Evolutionary conservation across 2,888 invertebrate genomes (phyloP).

Genomic region (Tanypteryx hageni): DNA sequence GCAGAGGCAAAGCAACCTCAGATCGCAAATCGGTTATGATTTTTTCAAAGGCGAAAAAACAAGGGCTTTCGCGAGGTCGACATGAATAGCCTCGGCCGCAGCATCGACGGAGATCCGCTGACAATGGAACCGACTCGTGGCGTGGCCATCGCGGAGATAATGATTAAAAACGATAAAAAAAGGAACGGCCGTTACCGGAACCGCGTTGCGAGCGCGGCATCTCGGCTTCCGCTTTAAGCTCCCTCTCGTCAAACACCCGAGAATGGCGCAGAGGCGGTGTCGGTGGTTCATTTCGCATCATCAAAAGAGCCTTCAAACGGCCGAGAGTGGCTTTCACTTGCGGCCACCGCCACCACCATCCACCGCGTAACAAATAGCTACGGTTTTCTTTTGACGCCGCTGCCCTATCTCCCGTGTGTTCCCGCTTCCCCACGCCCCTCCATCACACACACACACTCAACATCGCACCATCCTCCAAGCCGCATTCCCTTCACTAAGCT

Average conservation of each 20-base stretch:
- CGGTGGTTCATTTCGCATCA: background rate
- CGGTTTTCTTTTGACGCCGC: background rate
- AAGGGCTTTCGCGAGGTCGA: background rate
- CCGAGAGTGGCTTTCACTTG: background rate
- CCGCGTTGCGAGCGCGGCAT: background rate
- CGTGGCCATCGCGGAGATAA: background rate
- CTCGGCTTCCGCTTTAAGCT: background rate
- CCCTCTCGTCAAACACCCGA: background rate
- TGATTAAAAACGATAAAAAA: background rate
- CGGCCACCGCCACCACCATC: background rate
- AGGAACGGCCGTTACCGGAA: background rate
- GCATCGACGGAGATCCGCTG: background rate
- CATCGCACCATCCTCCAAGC: too few relatives aligned
- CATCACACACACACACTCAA: too few relatives aligned
- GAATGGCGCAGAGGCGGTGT: background rate
- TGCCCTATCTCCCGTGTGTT: background rate
- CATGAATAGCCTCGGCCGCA: background rate
- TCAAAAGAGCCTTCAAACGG: constrained; percentile 7
- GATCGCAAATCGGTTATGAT: background rate
- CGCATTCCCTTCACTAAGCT: too few relatives aligned
- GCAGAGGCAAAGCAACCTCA: constrained; percentile 13
- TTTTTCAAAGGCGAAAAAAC: constrained; percentile 4
- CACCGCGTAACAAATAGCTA: background rate
- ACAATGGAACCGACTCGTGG: background rate
- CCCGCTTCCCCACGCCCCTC: background rate